phyloP scores from a whole-genome alignment of 1,140 invertebrate genomes.

The Saccostrea echinata region DNA sequence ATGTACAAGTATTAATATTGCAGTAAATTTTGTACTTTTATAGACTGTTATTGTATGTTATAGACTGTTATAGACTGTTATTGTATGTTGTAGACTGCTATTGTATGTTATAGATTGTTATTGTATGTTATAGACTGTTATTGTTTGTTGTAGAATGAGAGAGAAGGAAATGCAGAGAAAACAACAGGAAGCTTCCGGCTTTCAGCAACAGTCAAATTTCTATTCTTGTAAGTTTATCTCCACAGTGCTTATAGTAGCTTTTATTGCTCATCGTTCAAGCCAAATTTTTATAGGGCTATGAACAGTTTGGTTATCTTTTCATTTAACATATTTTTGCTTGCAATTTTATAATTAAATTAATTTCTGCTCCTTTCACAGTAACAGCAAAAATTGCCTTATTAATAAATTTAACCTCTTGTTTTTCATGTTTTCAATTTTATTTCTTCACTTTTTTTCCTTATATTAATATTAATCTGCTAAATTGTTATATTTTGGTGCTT shows the following conservation, averaged over 20 bases:
- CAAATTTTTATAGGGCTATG: background rate
- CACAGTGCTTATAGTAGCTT: background rate
- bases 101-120: too few relatives aligned
- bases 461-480: background rate
- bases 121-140: background rate
- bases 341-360: background rate
- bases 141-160: constrained; percentile 69
- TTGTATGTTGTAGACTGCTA: too few relatives aligned
- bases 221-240: constrained; percentile 67
- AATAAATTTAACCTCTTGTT: background rate
- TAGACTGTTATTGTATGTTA: too few relatives aligned
- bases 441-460: background rate
- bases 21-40: too few relatives aligned
- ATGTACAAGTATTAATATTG: too few relatives aligned
- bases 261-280: constrained; percentile 17
- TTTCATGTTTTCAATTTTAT: background rate
- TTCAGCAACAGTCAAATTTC: constrained; percentile 65
- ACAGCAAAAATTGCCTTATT: background rate
- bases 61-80: too few relatives aligned
- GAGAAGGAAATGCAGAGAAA: constrained; percentile 74
- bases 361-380: background rate
- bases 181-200: constrained; percentile 70
- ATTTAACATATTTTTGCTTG: background rate
- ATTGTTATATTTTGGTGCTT: constrained; percentile 3
- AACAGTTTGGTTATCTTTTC: background rate